Evolutionary conservation across 1,140 invertebrate species (phyloP), one percentile per base, ranked within the genome.

Genomic region (Brachystomella parvula): DNA sequence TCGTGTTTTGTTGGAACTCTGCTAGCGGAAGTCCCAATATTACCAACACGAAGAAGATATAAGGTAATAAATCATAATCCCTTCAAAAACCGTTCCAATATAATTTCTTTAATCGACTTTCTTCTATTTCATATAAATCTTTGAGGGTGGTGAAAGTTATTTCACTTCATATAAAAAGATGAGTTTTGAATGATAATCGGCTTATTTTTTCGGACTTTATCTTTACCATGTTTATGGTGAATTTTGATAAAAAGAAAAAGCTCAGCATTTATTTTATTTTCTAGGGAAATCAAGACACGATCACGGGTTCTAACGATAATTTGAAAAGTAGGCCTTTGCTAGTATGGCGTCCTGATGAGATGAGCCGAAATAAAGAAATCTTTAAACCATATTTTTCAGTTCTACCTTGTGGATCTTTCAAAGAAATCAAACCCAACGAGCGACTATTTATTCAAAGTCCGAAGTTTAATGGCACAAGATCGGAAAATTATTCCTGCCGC

Each of bases 391-490:
- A 12, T 15, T 64, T 63, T 47, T 47, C 39, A 70, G 70, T 63
- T 44, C 24, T 69, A 26, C 70, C 70, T n/a, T 72, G 67, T 24
- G 66, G 67, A 12, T 30, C 67, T 21, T 32, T 24, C 12, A 65
- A 61, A 28, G 3, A 31, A 0, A 19, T 72, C 0, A 28, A 26
- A 30, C 28, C 47, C 2, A 59, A 58, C 17, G 70, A 72, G 39
- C 39, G 47, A 56, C 39, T 63, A 28, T 57, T 61, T 35, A 72
- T 72, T 35, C 64, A 72, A 24, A 72, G 64, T 44, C 70, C 70
- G 24, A 57, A 67, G 24, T 68, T 65, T 47, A 65, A 57, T 28
- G 59, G 49, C 26, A 67, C 65, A 32, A 61, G 62, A 29, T 59
- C 64, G 19, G 64, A 72, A 26, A 59, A 47, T 1, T 24, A 60